Evolutionary conservation across 2,797 vertebrate species (phyloP), one percentile per base, ranked within the genome.

Genomic region (Dendrocincla tyrannina): DNA sequence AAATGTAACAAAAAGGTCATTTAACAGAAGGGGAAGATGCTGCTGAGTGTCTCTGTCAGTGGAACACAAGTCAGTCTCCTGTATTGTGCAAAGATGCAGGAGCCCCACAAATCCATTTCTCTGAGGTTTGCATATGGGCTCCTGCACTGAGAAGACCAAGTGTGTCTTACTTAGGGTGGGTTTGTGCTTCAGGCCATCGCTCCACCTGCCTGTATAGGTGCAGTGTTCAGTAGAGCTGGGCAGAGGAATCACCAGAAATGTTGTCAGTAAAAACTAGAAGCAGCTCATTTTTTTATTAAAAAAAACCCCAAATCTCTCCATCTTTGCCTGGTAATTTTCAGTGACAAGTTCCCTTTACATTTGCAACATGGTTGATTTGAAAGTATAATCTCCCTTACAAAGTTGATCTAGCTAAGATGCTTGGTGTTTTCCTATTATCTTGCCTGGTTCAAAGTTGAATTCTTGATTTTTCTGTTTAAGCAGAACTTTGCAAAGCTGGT

Each of bases 181-280:
- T 66, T 95, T 91, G 76, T 94, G 82, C 78, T 85, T 90, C 33
- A 27, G 84, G 69, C 68, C 68, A 70, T 68, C 2, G 3, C 68
- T 90, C 64, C 69, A 86, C 73, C 25, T 25, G 1, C 25, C 28
- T 82, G 2, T 42, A 44, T 67, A 41, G 23, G 20, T 28, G 50
- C 49, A 46, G 42, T 7, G 0, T 60, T 84, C 63, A 56, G 52
- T 39, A 58, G 56, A 44, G 47, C 63, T 76, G 72, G 64, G 64
- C 41, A 81, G 89, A 93, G 73, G 63, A 73, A 62, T 47, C 25
- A 5, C 84, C 66, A 58, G 53, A 93, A 96, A 96, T 93, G 91
- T 84, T 86, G 94, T 94, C 94, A 88, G n/a, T 93, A 95, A 94
- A 93, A 95, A 91, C 58, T 39, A 91, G 75, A 81, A 93, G 81